Base-by-base conservation (phyloP, 2,797 vertebrate species). In the Sardinella longiceps region DNA sequence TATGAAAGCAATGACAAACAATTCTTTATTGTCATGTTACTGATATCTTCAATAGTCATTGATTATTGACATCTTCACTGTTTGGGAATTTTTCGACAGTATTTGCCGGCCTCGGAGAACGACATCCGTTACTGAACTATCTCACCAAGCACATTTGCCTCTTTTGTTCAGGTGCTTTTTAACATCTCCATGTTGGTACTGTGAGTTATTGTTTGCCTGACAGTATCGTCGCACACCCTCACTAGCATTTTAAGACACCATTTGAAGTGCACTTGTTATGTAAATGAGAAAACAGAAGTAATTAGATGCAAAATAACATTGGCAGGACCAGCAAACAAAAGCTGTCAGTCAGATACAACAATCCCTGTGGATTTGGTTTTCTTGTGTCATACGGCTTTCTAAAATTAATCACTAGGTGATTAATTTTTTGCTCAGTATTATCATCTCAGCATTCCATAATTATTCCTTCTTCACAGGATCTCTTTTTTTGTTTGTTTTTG, bases 241-340 rank as follows among this genome's bases (percentile, higher is more conserved):
- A 14, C 66, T 18, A 9, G 30, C 30, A 74, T 74, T 74, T 18
- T 74, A 39, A 74, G 66, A 39, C 66, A 74, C 66, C 66, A 74
- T 74, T 74, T 74, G 66, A 74, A 74, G 30, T 74, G 30, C 66
- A 74, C 66, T 74, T 74, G 66, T 37, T 74, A 74, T 74, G 66
- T 37, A 74, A 74, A 74, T 74, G 66, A 74, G 66, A 74, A 74
- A 74, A 33, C 20, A 74, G 66, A 74, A 18, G 66, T 74, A 74
- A 74, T 74, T 74, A 15, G 66, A 37, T 74, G 66, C 18, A 74
- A 37, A 74, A 74, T 74, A 74, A 39, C 66, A 74, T 33, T 74
- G 30, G 66, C 66, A 74, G 30, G 66, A 74, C 66, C 30, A 20
- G 37, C 30, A 74, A 74, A 74, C 66, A 74, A 74, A 74, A 39